Percentiles rank a stretch among this genome's conserved stretches.
Evolutionary conservation across 2,113 vertebrate genomes (phyloP).

Genomic region (Cercocebus atys): DNA sequence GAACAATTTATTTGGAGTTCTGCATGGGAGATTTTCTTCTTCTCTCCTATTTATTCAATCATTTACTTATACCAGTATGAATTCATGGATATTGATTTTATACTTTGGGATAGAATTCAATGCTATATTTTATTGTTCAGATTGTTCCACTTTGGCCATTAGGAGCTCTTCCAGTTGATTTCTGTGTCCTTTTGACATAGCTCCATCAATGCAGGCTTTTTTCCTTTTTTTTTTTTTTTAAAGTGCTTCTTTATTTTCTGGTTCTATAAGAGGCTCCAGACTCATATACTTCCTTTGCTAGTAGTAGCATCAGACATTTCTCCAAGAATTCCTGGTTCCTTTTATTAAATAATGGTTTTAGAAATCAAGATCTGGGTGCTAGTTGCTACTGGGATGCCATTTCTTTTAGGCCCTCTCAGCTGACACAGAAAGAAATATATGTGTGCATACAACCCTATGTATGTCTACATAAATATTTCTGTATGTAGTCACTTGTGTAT

Average conservation of each 20-base stretch:
- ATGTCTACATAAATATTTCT: neutral
- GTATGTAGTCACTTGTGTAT: neutral
- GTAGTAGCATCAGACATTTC: neutral
- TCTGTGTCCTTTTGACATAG: neutral
- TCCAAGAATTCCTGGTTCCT: neutral
- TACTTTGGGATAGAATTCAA: neutral
- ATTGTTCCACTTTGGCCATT: neutral
- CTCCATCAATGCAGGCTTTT: neutral
- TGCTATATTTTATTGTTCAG: neutral
- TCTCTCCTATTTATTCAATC: neutral
- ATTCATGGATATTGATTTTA: neutral
- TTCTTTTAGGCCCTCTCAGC: neutral
- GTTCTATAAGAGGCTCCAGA: neutral
- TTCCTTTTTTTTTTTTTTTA: neutral
- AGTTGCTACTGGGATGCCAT: neutral
- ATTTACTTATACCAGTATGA: neutral
- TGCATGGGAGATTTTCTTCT: neutral
- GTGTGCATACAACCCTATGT: accelerated
- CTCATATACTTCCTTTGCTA: neutral
- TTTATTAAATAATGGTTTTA: neutral
- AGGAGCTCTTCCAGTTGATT: neutral
- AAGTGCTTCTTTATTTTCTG: neutral
- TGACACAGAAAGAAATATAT: neutral
- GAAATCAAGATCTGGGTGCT: neutral
- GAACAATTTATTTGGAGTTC: neutral